Conservation (phyloP, 1,140 invertebrate genomes). For the Dolichoris vasculosae region DNA sequence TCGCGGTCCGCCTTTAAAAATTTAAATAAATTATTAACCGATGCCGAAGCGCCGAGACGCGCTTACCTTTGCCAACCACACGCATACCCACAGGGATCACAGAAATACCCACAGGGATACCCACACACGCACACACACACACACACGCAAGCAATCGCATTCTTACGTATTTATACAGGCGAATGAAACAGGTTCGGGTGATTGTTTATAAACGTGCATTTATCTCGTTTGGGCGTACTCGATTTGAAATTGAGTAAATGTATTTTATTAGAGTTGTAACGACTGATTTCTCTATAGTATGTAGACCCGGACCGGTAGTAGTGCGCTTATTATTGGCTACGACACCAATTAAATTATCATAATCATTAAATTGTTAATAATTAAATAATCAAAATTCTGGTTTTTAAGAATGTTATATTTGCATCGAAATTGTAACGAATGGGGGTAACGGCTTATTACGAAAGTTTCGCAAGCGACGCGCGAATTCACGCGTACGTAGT, state of each 20-base stretch:
- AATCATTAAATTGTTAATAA: not conserved
- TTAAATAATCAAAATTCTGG: no score
- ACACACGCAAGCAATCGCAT: not conserved
- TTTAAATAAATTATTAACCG: conserved; percentile 12
- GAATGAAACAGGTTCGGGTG: not conserved
- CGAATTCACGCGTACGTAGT: not conserved
- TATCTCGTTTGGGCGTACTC: not conserved
- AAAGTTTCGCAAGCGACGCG: not conserved
- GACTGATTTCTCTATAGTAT: not conserved
- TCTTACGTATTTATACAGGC: not conserved
- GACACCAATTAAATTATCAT: not conserved
- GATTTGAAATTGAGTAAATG: not conserved
- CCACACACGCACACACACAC: not conserved
- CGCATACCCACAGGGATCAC: no score
- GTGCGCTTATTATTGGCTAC: not conserved
- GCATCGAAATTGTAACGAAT: not conserved
- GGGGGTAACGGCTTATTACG: not conserved
- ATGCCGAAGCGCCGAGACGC: not conserved
- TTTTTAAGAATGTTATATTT: not conserved
- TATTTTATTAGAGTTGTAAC: not conserved
- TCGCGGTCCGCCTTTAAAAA: not conserved
- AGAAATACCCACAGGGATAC: no score
- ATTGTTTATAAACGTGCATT: not conserved
- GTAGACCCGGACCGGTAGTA: not conserved
- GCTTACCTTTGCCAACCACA: not conserved